Evolutionary conservation across 2,113 vertebrate species (phyloP), one percentile per base, ranked within the genome.

Genomic region (Pseudolaguvia tuberculata): DNA sequence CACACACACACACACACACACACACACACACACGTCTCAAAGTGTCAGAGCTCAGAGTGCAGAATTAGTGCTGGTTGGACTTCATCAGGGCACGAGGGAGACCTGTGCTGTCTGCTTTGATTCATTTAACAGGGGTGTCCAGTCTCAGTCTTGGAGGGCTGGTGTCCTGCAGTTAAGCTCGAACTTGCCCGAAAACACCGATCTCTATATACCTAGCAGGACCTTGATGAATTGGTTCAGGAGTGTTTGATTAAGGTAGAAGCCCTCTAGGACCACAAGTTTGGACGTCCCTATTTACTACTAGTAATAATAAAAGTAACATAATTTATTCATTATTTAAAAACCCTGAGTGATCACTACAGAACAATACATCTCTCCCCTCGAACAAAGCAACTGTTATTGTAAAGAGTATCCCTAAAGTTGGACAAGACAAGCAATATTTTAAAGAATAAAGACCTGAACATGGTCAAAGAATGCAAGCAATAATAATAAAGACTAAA

Each of bases 31-130:
- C 83, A 78, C 84, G 61, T 84, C 89, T 85, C 80, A 76, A 85
- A 80, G 87, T 88, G 72, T 82, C 80, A 89, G 85, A 87, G 87
- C 83, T 86, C 78, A 89, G 84, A 93, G 90, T 90, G 89, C 86
- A 87, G 87, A 92, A 95, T 95, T 94, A 95, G 94, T 95, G 90
- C 84, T 87, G 90, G 87, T 87, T 88, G 87, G 90, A 91, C 88
- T 88, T 90, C 85, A 88, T 91, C 86, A 90, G 91, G 87, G 88
- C 86, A 91, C 88, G 88, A 86, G 67, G 71, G 78, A 79, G 55
- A 84, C 70, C 45, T 70, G 80, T 15, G 13, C 35, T 45, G 58
- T 35, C 52, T 20, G 21, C 4, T 45, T 70, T 77, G 42, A 50
- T 65, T 45, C 1, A 69, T 80, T 73, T 77, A 61, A 70, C 6